Base-by-base conservation (phyloP, 2,888 invertebrate species). In the Erebia aethiops region DNA sequence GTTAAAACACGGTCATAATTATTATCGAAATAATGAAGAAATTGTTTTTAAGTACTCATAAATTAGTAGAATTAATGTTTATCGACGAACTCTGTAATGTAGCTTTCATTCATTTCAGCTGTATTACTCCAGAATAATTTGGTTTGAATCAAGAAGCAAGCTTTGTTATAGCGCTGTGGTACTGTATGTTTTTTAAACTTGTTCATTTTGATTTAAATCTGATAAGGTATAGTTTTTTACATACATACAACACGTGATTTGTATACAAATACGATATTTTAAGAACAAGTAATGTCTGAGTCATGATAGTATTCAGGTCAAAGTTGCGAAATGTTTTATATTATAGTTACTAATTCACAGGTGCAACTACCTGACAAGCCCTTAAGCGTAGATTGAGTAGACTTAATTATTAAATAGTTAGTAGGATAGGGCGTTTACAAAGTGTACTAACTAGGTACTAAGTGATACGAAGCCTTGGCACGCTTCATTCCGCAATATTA, bases 291-390 rank as follows among this genome's bases (percentile, higher is more conserved):
- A 49, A 49, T 21, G 49, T 49, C 21, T 62, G 49, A 49, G 49
- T 62, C 62, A 62, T 62, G 46, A 49, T 21, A 18, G 21, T 62
- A 62, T 62, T 21, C 62, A 49, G 62, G 62, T 49, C 49, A 21
- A 49, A 14, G 62, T 62, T 62, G 49, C 49, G 49, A 62, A 62
- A 62, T 62, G 7, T 49, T 21, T 13, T 49, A 62, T 62, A 21
- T 13, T 26, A 62, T 62, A 11, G 62, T 13, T 49, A 62, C 46
- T 7, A 49, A 62, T 62, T 13, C 62, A 62, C 62, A 49, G 62
- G 62, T 62, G 49, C 46, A 61, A 46, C 21, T 46, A 49, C 49
- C 62, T 62, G 62, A 49, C 62, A 49, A 46, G 62, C 46, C 62
- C 62, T 49, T 46, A 60, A 60, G 60, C n/a, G 41, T 41, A 11